A percentile compares a stretch with the other conserved stretches of the same genome.
phyloP scores from a whole-genome alignment of 1,140 invertebrate species.

The Maconellicoccus hirsutus region DNA sequence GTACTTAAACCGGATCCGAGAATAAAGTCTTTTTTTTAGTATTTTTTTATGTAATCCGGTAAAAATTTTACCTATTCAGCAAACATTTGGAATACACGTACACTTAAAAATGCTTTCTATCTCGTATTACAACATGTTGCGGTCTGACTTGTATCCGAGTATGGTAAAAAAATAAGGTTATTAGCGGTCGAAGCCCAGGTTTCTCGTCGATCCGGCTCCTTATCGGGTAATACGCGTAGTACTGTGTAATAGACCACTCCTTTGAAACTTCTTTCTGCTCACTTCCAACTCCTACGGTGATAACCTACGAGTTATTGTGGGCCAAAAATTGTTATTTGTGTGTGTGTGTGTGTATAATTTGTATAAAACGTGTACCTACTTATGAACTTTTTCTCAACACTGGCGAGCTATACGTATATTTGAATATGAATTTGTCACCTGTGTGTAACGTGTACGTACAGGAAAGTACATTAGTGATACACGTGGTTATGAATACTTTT shows the following conservation, averaged over 20 bases:
- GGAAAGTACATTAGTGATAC: no score
- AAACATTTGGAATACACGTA: neutral
- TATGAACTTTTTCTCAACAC: no score
- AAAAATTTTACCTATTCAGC: neutral
- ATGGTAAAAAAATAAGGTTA: conserved; percentile 22
- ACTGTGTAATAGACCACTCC: conserved; percentile 12
- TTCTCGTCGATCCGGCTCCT: conserved; percentile 11
- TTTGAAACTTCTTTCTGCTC: conserved; percentile 14
- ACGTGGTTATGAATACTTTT: no score
- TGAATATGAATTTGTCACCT: no score
- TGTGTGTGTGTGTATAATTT: neutral
- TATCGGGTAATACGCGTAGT: conserved; percentile 10
- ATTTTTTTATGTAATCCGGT: neutral
- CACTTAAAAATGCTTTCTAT: neutral
- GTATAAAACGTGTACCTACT: neutral
- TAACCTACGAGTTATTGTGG: conserved; percentile 11
- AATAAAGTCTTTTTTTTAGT: no score
- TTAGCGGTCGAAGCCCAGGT: conserved; percentile 20
- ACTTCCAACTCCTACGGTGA: conserved; percentile 3
- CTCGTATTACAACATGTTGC: conserved; percentile 6
- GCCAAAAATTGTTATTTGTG: conserved; percentile 6
- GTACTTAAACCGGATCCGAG: neutral
- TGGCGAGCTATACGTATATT: no score
- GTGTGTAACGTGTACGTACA: no score
- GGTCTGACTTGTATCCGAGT: conserved; percentile 9